Evolutionary conservation across 2,888 invertebrate genomes (phyloP), one percentile per base, ranked within the genome.

Genomic region (Crepidodera aurea): DNA sequence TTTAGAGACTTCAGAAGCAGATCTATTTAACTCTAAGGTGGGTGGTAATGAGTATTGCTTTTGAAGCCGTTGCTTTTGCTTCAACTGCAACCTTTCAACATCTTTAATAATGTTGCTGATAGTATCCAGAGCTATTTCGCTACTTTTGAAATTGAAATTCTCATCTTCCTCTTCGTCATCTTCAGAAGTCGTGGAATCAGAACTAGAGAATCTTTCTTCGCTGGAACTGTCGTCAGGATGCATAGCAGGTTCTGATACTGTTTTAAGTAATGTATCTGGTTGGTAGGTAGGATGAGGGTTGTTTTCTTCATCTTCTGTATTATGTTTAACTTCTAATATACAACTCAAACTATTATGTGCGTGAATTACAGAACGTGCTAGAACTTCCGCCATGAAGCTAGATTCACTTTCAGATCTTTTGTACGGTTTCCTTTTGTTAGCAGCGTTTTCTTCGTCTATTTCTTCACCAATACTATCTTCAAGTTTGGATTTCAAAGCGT

Each of bases 361-460:
- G 58, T 85, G 84, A 69, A 87, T 84, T 1, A 90, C 85, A 1
- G 89, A 88, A 64, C 87, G 82, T 6, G 89, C 89, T 13, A 90
- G 79, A 46, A 89, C 82, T 10, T 89, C 86, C 0, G 88, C 88
- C 85, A 90, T 88, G 1, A 86, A 85, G 54, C 85, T 84, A 8
- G 76, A 75, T 69, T 85, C 84, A 29, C 83, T 85, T 51, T 69
- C 64, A 1, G 81, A 74, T 72, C 83, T 81, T 69, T 84, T 84
- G 64, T 69, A 71, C 5, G 79, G 81, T 1, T 83, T 77, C 66
- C 81, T 83, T 62, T 82, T 83, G 16, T 83, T 78, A 61, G 83
- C 82, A 27, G 80, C 82, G 62, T 81, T 81, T 2, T 83, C 77
- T 67, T 77, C 74, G 74, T 83, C 77, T 69, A 79, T 77, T 62